Evolutionary conservation across 2,888 invertebrate genomes (phyloP).

Genomic region (Druceiella hillmani): DNA sequence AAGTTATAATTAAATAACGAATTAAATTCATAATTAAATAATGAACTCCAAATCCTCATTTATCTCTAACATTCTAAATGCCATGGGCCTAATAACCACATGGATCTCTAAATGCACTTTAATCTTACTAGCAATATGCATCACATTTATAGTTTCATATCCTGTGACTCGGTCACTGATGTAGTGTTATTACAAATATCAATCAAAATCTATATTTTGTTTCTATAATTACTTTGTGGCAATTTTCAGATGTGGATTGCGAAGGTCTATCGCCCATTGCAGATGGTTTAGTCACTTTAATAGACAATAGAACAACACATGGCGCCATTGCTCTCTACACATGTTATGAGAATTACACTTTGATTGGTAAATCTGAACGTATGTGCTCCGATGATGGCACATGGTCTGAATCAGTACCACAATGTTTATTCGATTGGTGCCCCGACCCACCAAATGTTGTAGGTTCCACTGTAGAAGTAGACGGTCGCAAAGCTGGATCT

Average conservation of each 20-base stretch:
- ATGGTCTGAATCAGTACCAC: slow-evolving; percentile 75
- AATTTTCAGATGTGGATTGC: slow-evolving; percentile 72
- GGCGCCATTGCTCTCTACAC: slow-evolving; percentile 71
- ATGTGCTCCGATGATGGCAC: slow-evolving; percentile 67
- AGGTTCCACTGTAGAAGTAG: slow-evolving; percentile 66
- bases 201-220: neutral
- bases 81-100: too few relatives aligned
- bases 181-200: slow-evolving; percentile 5
- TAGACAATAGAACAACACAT: slow-evolving; percentile 69
- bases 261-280: slow-evolving; percentile 62
- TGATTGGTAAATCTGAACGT: slow-evolving; percentile 67
- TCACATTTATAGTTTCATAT: too few relatives aligned
- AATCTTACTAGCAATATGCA: too few relatives aligned
- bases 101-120: too few relatives aligned
- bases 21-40: too few relatives aligned
- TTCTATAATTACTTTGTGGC: neutral
- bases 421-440: slow-evolving; percentile 84
- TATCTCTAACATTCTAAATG: too few relatives aligned
- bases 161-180: too few relatives aligned
- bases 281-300: slow-evolving; percentile 64
- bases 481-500: slow-evolving; percentile 74
- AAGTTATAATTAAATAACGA: too few relatives aligned
- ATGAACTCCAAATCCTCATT: too few relatives aligned
- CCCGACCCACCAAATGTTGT: slow-evolving; percentile 73
- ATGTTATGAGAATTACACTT: slow-evolving; percentile 80